Percentiles rank a stretch among this genome's conserved stretches.
Evolutionary conservation across 2,113 vertebrate genomes (phyloP).

Genomic region (Caranx ignobilis): DNA sequence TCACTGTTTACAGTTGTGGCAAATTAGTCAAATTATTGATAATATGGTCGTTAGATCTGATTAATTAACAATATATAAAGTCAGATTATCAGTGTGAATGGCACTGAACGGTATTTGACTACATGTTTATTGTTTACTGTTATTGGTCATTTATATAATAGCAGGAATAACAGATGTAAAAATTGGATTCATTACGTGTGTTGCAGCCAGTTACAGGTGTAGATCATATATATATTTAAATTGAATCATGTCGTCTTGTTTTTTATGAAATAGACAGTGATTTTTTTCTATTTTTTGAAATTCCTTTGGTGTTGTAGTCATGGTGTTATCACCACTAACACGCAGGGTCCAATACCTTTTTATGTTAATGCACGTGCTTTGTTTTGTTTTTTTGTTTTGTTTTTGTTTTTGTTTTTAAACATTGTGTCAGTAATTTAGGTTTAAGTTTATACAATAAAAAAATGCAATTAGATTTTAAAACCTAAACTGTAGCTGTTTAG

Average conservation of each 20-base stretch:
- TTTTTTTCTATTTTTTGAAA: background rate
- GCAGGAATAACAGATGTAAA: background rate
- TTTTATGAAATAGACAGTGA: background rate
- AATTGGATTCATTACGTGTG: background rate
- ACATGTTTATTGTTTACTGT: background rate
- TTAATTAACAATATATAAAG: background rate
- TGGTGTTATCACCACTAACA: conserved; percentile 8
- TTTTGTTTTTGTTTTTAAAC: background rate
- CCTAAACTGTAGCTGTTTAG: background rate
- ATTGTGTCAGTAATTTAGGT: background rate
- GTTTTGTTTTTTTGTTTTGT: background rate
- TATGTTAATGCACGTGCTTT: background rate
- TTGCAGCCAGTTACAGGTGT: background rate
- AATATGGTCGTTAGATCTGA: background rate
- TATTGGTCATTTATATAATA: background rate
- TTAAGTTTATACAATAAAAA: background rate
- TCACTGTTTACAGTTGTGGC: background rate
- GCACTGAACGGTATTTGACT: conserved; percentile 5
- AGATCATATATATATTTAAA: background rate
- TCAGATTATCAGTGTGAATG: background rate
- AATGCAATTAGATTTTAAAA: conserved; percentile 1
- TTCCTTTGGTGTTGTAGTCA: conserved; percentile 17
- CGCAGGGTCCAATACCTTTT: background rate
- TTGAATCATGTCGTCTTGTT: background rate
- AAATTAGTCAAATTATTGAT: background rate